Evolutionary conservation across 1,140 invertebrate genomes (phyloP).

Genomic region (Brachionus asplanchnoidis): DNA sequence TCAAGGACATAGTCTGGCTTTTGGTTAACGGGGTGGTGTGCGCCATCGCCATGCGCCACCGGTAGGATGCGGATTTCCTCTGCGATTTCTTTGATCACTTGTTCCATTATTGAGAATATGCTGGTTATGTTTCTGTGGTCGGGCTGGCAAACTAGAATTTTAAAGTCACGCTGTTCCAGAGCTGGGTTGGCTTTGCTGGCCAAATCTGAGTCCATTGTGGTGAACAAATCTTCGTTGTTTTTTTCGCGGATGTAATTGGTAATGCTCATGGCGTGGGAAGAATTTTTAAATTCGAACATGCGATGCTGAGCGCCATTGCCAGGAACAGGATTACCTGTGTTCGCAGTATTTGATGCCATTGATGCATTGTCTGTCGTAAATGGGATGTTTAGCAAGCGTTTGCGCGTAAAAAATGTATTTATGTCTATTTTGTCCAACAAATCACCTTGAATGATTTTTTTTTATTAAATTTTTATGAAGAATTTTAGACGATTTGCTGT

Average conservation of each 20-base stretch:
- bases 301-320: not conserved
- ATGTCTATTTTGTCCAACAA: slow-evolving; percentile 10
- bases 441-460: not conserved
- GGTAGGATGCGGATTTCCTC: not conserved
- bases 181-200: not conserved
- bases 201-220: not conserved
- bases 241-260: slow-evolving; percentile 28
- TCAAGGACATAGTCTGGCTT: slow-evolving; percentile 15
- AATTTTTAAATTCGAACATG: slow-evolving; percentile 30
- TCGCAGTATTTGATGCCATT: not conserved
- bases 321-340: not conserved
- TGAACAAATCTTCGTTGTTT: slow-evolving; percentile 38
- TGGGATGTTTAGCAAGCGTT: slow-evolving; percentile 18
- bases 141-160: slow-evolving; percentile 32
- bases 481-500: too few species aligned
- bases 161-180: not conserved
- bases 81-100: slow-evolving; percentile 25
- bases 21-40: not conserved
- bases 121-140: slow-evolving; percentile 29
- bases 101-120: slow-evolving; percentile 27
- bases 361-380: not conserved
- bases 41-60: not conserved
- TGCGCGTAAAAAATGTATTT: slow-evolving; percentile 26
- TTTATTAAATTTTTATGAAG: too few species aligned
- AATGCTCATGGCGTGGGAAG: slow-evolving; percentile 32